Evolutionary conservation across 2,113 vertebrate genomes (phyloP).

Genomic region (Centropristis striata): DNA sequence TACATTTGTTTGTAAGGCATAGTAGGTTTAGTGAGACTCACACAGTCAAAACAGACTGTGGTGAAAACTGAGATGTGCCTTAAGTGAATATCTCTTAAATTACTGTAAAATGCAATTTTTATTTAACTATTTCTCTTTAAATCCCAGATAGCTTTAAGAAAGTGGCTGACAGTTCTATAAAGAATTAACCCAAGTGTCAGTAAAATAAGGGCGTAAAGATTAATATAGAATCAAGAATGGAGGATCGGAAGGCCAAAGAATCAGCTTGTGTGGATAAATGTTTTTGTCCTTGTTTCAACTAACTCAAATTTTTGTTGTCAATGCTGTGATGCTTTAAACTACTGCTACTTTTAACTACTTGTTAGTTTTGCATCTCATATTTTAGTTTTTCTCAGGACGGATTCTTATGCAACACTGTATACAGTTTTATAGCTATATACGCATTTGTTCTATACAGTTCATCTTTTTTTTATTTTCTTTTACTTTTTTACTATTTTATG

Average conservation of each 20-base stretch:
- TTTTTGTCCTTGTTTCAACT: neutral
- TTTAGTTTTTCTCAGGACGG: conserved; percentile 3
- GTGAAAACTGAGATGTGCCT: conserved; percentile 67
- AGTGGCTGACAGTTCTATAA: neutral
- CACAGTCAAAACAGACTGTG: neutral
- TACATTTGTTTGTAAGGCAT: conserved; percentile 12
- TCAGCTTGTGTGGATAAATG: neutral
- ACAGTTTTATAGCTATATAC: conserved; percentile 25
- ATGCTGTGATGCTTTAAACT: conserved; percentile 53
- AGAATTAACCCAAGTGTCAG: neutral
- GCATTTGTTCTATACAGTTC: neutral
- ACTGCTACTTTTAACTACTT: conserved; percentile 41
- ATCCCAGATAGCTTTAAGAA: neutral
- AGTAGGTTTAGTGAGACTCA: neutral
- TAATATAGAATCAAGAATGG: neutral
- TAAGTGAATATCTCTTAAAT: conserved; percentile 49
- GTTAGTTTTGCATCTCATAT: neutral
- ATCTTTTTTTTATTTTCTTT: conserved; percentile 15
- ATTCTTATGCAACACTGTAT: conserved; percentile 30
- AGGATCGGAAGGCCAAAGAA: conserved; percentile 6
- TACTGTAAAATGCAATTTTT: conserved; percentile 19
- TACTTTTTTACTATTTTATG: neutral
- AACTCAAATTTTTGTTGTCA: conserved; percentile 6
- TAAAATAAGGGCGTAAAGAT: neutral
- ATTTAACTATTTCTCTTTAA: neutral